Percentiles rank a stretch among this genome's conserved stretches.
phyloP scores from a whole-genome alignment of 2,888 invertebrate genomes.

The Aphodius sticticus region DNA sequence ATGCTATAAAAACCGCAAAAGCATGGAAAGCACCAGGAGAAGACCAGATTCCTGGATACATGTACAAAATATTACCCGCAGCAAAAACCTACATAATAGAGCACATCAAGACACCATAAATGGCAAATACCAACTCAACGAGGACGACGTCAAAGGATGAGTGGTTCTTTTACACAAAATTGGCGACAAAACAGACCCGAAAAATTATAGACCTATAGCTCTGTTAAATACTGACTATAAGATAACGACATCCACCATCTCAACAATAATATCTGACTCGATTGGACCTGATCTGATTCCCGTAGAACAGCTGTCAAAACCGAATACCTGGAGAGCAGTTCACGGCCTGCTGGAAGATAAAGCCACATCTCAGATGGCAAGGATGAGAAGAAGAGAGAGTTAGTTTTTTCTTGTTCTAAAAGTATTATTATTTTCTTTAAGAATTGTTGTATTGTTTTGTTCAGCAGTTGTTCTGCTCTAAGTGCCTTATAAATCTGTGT shows the following conservation, averaged over 20 bases:
- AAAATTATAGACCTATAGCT: constrained; percentile 29
- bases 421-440: too few species aligned
- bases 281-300: constrained; percentile 10
- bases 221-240: constrained; percentile 32
- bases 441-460: too few species aligned
- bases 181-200: constrained; percentile 9
- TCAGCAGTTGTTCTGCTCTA: too few species aligned
- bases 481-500: too few species aligned
- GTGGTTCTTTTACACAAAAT: constrained; percentile 27
- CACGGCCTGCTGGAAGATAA: constrained; percentile 28
- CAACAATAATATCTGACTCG: background rate
- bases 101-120: background rate
- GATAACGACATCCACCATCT: constrained; percentile 19
- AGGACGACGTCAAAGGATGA: constrained; percentile 15
- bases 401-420: too few species aligned
- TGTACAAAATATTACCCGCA: too few species aligned
- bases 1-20: constrained; percentile 26
- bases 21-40: too few species aligned
- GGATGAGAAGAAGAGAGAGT: background rate
- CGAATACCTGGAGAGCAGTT: constrained; percentile 23
- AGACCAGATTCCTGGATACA: too few species aligned
- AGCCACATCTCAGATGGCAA: constrained; percentile 10
- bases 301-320: constrained; percentile 23
- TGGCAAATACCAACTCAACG: background rate
- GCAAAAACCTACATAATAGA: constrained; percentile 29